phyloP scores from a whole-genome alignment of 1,140 invertebrate species.

The Aphidius gifuensis region DNA sequence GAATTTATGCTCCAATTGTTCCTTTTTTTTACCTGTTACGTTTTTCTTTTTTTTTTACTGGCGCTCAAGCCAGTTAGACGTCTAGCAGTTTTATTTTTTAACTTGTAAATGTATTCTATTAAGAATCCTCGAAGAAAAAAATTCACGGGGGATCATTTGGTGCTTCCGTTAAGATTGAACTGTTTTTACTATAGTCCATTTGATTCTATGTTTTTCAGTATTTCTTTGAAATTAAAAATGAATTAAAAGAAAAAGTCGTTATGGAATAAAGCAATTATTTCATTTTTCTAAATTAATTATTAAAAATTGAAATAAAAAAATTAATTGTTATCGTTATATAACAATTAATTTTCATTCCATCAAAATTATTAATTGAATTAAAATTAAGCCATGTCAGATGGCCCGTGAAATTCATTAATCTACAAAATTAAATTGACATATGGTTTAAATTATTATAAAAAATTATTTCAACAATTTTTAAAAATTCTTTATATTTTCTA shows the following conservation, averaged over 20 bases:
- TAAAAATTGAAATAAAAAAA: neutral
- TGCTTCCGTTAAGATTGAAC: too few species aligned
- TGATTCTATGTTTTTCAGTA: too few species aligned
- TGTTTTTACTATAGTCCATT: too few species aligned
- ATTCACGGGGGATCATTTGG: too few species aligned
- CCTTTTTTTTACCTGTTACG: neutral
- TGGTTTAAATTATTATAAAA: constrained; percentile 26
- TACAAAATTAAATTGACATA: constrained; percentile 43
- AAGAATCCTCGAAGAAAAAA: too few species aligned
- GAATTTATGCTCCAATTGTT: constrained; percentile 1
- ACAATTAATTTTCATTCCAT: neutral
- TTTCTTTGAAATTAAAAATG: too few species aligned
- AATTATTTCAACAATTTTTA: neutral
- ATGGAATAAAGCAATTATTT: too few species aligned
- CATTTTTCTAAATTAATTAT: neutral
- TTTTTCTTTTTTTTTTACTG: neutral
- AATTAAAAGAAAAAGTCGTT: too few species aligned
- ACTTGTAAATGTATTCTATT: too few species aligned
- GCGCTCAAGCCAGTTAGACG: neutral
- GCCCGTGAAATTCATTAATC: constrained; percentile 47
- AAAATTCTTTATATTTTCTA: too few species aligned
- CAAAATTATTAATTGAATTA: constrained; percentile 24
- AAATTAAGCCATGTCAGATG: constrained; percentile 41
- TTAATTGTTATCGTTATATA: neutral
- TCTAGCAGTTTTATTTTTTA: too few species aligned